These are phyloP conservation scores for Anodontia alba DNA, from an alignment of 2,888 invertebrate genomes.

Conservation along the genomic window DNA sequence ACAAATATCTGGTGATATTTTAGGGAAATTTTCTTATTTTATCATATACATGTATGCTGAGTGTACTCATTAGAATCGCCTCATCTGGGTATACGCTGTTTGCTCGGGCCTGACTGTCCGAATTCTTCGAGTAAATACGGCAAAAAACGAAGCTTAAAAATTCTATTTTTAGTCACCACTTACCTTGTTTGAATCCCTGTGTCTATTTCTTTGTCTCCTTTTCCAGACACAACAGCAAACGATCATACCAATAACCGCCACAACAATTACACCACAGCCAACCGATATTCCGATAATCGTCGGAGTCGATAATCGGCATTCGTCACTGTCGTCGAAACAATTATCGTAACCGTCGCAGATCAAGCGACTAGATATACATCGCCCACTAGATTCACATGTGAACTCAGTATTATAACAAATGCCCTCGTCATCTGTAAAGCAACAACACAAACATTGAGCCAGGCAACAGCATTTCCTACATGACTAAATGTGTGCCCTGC, in stretches of 20 bases:
- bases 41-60: no score
- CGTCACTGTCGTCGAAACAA: constrained; percentile 47
- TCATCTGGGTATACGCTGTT: no score
- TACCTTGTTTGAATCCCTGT: no score
- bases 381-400: constrained; percentile 32
- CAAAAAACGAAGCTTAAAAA: no score
- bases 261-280: constrained; percentile 31
- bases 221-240: constrained; percentile 27
- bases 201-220: background rate
- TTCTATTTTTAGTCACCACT: no score
- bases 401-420: constrained; percentile 41
- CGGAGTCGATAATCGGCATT: constrained; percentile 40
- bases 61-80: no score
- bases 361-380: constrained; percentile 44
- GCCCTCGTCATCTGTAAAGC: constrained; percentile 14
- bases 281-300: constrained; percentile 48
- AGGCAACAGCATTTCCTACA: no score
- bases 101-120: no score
- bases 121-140: no score
- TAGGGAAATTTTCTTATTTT: no score
- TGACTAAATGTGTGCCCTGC: no score
- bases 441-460: background rate
- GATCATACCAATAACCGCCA: constrained; percentile 30
- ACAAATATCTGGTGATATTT: no score
- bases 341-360: constrained; percentile 41